A percentile compares a stretch with the other conserved stretches of the same genome.
phyloP scores from a whole-genome alignment of 2,888 invertebrate species.

The Cephus spinipes region DNA sequence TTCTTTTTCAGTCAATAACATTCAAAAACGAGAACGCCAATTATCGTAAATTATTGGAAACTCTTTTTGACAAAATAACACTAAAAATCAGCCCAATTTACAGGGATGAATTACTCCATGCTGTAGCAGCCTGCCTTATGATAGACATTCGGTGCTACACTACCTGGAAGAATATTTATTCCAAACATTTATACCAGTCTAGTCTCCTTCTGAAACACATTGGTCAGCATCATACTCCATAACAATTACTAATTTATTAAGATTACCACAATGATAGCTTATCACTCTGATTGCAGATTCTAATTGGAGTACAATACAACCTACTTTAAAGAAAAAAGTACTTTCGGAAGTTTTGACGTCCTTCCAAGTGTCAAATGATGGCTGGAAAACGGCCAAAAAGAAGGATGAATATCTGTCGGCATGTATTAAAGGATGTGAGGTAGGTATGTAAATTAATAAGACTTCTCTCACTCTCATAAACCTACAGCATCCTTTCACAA shows the following conservation, averaged over 20 bases:
- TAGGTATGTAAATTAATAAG: conserved; percentile 23
- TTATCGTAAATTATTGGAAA: conserved; percentile 71
- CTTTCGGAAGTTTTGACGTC: conserved; percentile 68
- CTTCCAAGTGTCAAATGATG: conserved; percentile 66
- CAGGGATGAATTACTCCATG: conserved; percentile 72
- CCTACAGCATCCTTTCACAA: too few species aligned
- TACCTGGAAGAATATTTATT: conserved; percentile 77
- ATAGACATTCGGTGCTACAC: conserved; percentile 75
- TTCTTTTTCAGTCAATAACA: conserved; percentile 52
- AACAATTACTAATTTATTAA: conserved; percentile 46
- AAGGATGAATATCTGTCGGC: conserved; percentile 55
- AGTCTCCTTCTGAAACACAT: conserved; percentile 72
- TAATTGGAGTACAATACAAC: conserved; percentile 63
- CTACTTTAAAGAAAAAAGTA: conserved; percentile 61
- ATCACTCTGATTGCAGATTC: conserved; percentile 58
- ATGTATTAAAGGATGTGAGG: conserved; percentile 33
- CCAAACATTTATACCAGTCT: conserved; percentile 75
- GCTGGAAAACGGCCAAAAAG: conserved; percentile 65
- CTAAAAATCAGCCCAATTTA: conserved; percentile 68
- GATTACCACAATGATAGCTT: conserved; percentile 61
- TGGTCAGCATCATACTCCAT: conserved; percentile 68
- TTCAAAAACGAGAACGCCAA: conserved; percentile 61
- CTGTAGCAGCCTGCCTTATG: conserved; percentile 73
- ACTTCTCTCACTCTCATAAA: background rate
- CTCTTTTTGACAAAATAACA: conserved; percentile 74